These are phyloP conservation scores for Peromyscus attwateri DNA, from an alignment of 2,797 vertebrate species.

Conservation along the genomic window DNA sequence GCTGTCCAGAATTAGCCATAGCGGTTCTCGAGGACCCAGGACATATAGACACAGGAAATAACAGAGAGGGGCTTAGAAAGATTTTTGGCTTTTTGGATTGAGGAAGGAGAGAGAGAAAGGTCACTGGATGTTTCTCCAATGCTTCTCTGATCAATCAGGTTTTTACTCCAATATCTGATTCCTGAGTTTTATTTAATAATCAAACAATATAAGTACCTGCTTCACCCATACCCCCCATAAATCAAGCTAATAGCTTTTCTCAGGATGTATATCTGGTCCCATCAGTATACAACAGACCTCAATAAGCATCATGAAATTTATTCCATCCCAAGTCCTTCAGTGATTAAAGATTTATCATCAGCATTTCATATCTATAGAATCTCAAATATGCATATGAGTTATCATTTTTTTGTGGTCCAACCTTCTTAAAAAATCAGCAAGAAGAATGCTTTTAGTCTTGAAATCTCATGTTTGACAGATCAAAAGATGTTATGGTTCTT, in stretches of 20 bases:
- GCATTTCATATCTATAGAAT: conserved; percentile 23
- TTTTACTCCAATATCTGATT: background rate
- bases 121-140: background rate
- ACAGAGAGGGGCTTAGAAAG: background rate
- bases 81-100: background rate
- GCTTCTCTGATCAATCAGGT: background rate
- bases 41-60: background rate
- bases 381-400: background rate
- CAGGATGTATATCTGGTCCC: background rate
- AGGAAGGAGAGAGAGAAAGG: background rate
- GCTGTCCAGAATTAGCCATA: background rate
- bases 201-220: background rate
- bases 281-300: background rate
- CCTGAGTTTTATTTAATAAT: background rate
- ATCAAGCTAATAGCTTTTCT: background rate
- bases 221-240: background rate
- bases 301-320: conserved; percentile 10
- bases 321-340: background rate
- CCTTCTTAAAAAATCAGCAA: background rate
- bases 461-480: background rate
- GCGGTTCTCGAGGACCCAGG: background rate
- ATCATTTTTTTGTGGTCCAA: background rate
- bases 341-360: conserved; percentile 13
- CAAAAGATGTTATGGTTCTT: background rate
- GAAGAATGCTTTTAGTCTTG: background rate